phyloP scores from a whole-genome alignment of 2,888 invertebrate genomes.

The Drosophila putrida region DNA sequence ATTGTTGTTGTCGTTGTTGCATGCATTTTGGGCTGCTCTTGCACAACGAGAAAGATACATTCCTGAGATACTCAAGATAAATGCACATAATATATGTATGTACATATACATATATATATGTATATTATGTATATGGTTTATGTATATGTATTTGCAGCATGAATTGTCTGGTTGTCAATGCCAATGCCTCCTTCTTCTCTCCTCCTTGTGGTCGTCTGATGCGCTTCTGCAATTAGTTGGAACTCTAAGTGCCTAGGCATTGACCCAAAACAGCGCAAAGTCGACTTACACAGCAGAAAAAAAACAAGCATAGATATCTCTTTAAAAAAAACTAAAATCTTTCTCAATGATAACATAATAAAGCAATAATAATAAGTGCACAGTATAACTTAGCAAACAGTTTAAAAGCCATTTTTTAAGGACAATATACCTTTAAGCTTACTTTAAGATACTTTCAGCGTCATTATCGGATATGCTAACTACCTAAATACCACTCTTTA shows the following conservation, averaged over 20 bases:
- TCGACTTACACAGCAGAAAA: slow-evolving; percentile 17
- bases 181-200: slow-evolving; percentile 37
- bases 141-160: slow-evolving; percentile 45
- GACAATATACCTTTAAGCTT: background rate
- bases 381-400: background rate
- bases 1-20: slow-evolving; percentile 35
- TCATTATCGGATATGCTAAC: too few species aligned
- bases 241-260: slow-evolving; percentile 57
- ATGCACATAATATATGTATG: slow-evolving; percentile 38
- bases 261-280: slow-evolving; percentile 55
- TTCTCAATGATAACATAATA: background rate
- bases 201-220: slow-evolving; percentile 45
- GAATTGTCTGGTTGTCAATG: slow-evolving; percentile 61
- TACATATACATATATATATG: slow-evolving; percentile 4
- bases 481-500: too few species aligned
- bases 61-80: slow-evolving; percentile 76
- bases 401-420: background rate
- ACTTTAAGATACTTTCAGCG: too few species aligned
- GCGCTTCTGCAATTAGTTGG: slow-evolving; percentile 65
- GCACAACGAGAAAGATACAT: slow-evolving; percentile 71
- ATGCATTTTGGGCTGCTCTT: slow-evolving; percentile 60
- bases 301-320: background rate
- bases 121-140: slow-evolving; percentile 19
- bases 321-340: background rate
- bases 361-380: too few species aligned